Percentiles rank a stretch among this genome's conserved stretches.
Evolutionary conservation across 2,113 vertebrate genomes (phyloP).

Genomic region (Odobenus rosmarus): DNA sequence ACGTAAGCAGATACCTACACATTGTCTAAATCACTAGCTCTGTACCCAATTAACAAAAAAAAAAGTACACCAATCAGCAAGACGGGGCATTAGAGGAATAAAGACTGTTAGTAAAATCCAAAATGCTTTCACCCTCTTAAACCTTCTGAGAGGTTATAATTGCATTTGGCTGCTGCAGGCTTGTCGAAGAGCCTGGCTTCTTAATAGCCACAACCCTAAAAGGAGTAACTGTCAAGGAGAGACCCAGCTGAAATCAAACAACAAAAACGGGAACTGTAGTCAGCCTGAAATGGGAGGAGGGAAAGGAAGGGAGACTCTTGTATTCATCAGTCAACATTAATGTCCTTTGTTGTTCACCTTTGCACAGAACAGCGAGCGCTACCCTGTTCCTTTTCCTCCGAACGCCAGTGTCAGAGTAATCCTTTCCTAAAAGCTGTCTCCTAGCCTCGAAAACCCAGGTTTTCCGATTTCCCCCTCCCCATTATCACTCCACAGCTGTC

Average conservation of each 20-base stretch:
- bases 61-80: slow-evolving; percentile 47
- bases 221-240: slow-evolving; percentile 61
- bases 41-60: not conserved
- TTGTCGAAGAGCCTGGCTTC: slow-evolving; percentile 48
- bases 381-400: slow-evolving; percentile 8
- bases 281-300: slow-evolving; percentile 53
- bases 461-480: not conserved
- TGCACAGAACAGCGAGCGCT: slow-evolving; percentile 55
- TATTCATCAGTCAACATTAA: slow-evolving; percentile 81
- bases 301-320: slow-evolving; percentile 64
- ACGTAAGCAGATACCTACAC: not conserved
- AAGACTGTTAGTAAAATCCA: slow-evolving; percentile 43
- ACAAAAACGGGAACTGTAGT: slow-evolving; percentile 70
- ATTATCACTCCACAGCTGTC: not conserved
- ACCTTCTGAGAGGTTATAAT: slow-evolving; percentile 56
- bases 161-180: slow-evolving; percentile 52
- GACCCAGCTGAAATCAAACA: slow-evolving; percentile 73
- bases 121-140: slow-evolving; percentile 51
- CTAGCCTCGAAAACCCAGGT: not conserved
- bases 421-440: slow-evolving; percentile 36
- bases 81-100: slow-evolving; percentile 14
- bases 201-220: slow-evolving; percentile 57
- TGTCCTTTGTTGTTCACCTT: slow-evolving; percentile 85
- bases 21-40: slow-evolving; percentile 7
- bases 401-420: not conserved